Conservation (phyloP, 2,113 vertebrate species). For the Aldabrachelys gigantea region DNA sequence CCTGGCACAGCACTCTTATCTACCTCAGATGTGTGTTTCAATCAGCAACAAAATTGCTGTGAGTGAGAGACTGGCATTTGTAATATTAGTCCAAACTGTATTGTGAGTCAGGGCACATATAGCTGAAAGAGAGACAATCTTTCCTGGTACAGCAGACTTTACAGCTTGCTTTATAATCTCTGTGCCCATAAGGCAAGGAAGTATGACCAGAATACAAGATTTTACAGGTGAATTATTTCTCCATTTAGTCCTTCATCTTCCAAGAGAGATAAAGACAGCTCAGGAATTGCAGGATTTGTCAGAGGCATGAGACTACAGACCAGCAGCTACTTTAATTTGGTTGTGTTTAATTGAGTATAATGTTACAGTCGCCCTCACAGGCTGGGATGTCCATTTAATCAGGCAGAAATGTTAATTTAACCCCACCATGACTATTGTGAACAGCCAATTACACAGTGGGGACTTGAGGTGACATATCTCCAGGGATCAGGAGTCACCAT, state of each 20-base stretch:
- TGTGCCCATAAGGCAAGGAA: background rate
- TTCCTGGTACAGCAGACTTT: background rate
- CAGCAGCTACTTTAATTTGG: background rate
- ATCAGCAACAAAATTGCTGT: background rate
- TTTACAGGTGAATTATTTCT: background rate
- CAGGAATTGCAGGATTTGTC: background rate
- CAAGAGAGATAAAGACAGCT: background rate
- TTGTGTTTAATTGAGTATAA: background rate
- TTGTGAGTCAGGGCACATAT: background rate
- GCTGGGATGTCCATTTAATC: background rate
- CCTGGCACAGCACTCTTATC: background rate
- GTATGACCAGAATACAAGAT: background rate
- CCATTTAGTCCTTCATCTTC: background rate
- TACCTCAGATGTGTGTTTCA: background rate
- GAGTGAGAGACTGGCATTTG: background rate
- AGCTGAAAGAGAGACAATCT: background rate
- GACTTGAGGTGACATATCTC: background rate
- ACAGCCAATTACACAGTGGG: background rate
- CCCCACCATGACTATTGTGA: background rate
- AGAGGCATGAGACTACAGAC: no score
- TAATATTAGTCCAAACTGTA: background rate
- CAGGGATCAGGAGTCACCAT: background rate
- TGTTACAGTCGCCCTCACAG: background rate
- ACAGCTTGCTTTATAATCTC: background rate
- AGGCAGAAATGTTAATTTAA: background rate